Percentiles rank a stretch among this genome's conserved stretches.
Evolutionary conservation across 2,888 invertebrate species (phyloP).

Genomic region (Tanypteryx hageni): DNA sequence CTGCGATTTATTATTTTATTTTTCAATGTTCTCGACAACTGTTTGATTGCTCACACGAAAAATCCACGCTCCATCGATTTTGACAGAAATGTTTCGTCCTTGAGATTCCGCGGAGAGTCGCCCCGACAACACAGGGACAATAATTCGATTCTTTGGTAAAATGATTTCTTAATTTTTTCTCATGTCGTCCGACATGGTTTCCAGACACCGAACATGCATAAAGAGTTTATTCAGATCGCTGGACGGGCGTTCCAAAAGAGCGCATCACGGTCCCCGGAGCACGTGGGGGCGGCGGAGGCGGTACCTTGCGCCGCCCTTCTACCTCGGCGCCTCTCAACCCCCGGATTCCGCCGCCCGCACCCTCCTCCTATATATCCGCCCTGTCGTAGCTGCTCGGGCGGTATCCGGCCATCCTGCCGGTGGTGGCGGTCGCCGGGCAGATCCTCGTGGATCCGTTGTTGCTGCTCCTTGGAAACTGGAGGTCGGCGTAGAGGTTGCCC

Average conservation of each 20-base stretch:
- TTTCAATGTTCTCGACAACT: not conserved
- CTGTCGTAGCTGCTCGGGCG: slow-evolving; percentile 53
- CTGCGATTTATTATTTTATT: not conserved
- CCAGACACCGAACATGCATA: slow-evolving; percentile 16
- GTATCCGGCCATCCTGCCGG: slow-evolving; percentile 45
- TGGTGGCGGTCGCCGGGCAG: not conserved
- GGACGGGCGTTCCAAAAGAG: slow-evolving; percentile 11
- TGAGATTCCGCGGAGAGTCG: not conserved
- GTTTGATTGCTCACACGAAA: not conserved
- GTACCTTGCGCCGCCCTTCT: not conserved
- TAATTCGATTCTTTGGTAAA: not conserved
- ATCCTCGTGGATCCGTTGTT: slow-evolving; percentile 70
- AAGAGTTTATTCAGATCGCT: not conserved
- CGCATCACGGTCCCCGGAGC: not conserved
- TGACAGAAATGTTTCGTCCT: not conserved
- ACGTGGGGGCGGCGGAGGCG: not conserved
- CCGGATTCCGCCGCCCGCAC: not conserved
- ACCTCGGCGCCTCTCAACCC: not conserved
- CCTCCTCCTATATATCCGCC: slow-evolving; percentile 52
- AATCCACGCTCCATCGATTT: not conserved
- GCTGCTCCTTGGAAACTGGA: slow-evolving; percentile 73
- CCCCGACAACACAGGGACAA: not conserved
- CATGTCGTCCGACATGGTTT: not conserved
- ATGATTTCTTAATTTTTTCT: not conserved
- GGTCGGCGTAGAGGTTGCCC: slow-evolving; percentile 73